phyloP scores from a whole-genome alignment of 2,888 invertebrate genomes.

The Adelognathus sp. region DNA sequence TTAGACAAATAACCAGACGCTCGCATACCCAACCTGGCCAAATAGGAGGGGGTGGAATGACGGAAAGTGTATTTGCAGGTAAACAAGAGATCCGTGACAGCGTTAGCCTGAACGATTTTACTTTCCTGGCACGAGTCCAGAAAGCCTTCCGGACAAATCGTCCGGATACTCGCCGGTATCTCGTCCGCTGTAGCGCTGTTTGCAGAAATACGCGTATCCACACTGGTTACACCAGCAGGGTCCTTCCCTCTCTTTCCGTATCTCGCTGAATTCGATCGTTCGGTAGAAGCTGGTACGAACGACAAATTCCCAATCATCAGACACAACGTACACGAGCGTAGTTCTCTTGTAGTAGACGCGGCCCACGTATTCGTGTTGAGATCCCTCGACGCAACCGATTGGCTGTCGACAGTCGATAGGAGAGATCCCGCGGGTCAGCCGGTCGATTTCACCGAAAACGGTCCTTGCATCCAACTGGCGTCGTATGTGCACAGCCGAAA shows the following conservation, averaged over 20 bases:
- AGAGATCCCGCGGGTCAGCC: background rate
- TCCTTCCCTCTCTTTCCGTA: background rate
- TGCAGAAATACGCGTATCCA: background rate
- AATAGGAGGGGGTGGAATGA: background rate
- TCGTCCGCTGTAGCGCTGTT: background rate
- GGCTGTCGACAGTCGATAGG: background rate
- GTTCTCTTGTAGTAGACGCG: background rate
- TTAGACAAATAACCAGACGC: conserved; percentile 11
- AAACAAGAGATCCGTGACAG: conserved; percentile 19
- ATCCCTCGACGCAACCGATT: conserved; percentile 12
- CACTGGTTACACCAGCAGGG: background rate
- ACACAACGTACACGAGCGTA: background rate
- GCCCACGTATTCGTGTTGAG: background rate
- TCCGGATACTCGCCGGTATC: conserved; percentile 6
- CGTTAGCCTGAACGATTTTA: background rate
- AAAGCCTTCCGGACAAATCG: conserved; percentile 22
- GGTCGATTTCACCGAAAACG: conserved; percentile 25
- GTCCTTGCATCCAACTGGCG: background rate
- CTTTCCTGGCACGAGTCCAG: conserved; percentile 30
- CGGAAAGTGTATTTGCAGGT: conserved; percentile 5
- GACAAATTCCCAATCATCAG: conserved; percentile 18
- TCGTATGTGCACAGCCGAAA: background rate
- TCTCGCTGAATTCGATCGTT: conserved; percentile 26
- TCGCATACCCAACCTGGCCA: background rate
- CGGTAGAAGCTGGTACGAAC: conserved; percentile 4